Percentiles rank a stretch among this genome's conserved stretches.
Conservation (phyloP, 1,140 invertebrate species). For the Macrobrachium rosenbergii region DNA sequence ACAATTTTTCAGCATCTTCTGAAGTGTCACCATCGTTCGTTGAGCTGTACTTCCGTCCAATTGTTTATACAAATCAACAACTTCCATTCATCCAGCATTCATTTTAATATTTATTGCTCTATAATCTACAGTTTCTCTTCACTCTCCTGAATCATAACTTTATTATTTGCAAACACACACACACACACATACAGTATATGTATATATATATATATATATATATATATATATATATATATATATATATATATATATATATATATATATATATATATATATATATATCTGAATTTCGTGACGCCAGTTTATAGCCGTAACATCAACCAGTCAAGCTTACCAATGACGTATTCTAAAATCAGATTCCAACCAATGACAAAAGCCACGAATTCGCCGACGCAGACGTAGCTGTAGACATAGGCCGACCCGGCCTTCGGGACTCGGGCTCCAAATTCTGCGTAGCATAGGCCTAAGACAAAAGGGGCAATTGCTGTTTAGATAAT, state of each 20-base stretch:
- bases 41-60: no score
- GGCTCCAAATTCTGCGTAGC: conserved; percentile 78
- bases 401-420: conserved; percentile 82
- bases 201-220: no score
- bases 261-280: not conserved
- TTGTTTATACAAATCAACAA: no score
- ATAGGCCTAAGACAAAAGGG: conserved; percentile 71
- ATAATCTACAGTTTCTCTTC: no score
- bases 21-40: no score
- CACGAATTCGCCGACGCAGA: conserved; percentile 85
- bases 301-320: no score
- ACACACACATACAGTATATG: no score
- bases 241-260: not conserved
- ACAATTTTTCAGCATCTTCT: no score
- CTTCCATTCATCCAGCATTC: no score
- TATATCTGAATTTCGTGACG: not conserved
- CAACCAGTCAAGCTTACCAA: conserved; percentile 76
- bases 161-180: not conserved
- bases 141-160: no score
- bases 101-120: no score
- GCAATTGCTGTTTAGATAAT: not conserved
- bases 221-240: not conserved
- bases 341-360: conserved; percentile 90
- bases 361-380: conserved; percentile 86
- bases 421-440: conserved; percentile 79